Evolutionary conservation across 2,113 vertebrate genomes (phyloP), one percentile per base, ranked within the genome.

Genomic region (Zosterops pallidus): DNA sequence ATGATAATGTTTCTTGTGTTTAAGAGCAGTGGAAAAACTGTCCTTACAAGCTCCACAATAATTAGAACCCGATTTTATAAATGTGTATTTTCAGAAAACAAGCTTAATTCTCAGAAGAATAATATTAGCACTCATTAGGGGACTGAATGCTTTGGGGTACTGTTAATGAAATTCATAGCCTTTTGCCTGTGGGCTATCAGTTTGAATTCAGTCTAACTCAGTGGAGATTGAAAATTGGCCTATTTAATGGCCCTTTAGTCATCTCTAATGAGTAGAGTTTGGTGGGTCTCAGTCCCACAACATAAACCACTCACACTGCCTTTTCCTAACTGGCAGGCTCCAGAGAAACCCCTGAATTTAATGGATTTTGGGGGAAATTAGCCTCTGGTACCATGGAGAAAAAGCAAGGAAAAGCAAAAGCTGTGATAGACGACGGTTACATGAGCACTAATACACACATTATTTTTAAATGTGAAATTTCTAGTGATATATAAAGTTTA

Each of bases 61-160:
- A 91, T 16, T 78, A 70, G 78, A 79, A 90, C 74, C 95, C 24
- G 6, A 86, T 92, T 95, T 92, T 89, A 82, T 82, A 95, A 92
- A 95, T 94, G 83, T 92, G 44, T 91, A 89, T 91, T 94, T 95
- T 96, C 95, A 95, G 80, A 94, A 95, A 97, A 95, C 77, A 95
- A 92, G 94, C 91, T 91, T 91, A 92, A 95, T 81, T 95, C 95
- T 94, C 92, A 86, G 64, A 90, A 94, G 94, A 95, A 86, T 93
- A 95, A 93, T 89, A 91, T 95, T 89, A 97, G 91, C 91, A 72
- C 83, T 94, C 74, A 95, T 96, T 94, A 96, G 76, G 63, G 93
- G 75, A 76, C 88, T 56, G 26, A 88, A 59, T 74, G 87, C 85
- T 91, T 93, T 72, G 79, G 93, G 96, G 68, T 74, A 77, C 64